Conservation (phyloP, 2,888 invertebrate species). For the Ormyrus rosae region DNA sequence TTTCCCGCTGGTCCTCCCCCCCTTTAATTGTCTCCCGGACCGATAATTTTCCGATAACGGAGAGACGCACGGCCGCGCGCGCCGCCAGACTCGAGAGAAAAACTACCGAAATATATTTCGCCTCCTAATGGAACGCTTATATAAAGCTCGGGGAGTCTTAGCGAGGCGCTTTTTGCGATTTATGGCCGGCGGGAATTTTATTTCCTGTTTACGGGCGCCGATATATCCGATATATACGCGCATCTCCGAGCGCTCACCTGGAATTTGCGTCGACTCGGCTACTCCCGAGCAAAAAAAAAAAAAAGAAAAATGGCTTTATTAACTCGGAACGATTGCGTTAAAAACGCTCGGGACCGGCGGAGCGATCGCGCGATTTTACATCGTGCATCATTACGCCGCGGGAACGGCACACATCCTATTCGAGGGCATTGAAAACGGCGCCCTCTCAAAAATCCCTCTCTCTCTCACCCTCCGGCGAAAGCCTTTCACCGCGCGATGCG, state of each 20-base stretch:
- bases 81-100: background rate
- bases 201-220: background rate
- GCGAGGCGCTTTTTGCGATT: background rate
- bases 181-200: background rate
- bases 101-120: constrained; percentile 15
- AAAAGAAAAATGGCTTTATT: background rate
- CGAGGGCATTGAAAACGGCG: background rate
- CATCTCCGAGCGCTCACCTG: background rate
- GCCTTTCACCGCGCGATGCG: no score
- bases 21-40: constrained; percentile 46
- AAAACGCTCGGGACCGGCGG: background rate
- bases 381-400: background rate
- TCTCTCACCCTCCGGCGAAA: background rate
- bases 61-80: constrained; percentile 10
- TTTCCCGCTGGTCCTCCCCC: background rate
- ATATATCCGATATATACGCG: background rate
- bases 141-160: background rate
- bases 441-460: constrained; percentile 9
- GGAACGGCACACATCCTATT: background rate
- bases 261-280: background rate
- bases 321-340: background rate
- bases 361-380: background rate
- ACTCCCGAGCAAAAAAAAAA: background rate
- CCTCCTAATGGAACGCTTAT: constrained; percentile 7
- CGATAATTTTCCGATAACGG: constrained; percentile 42